Base-by-base conservation (phyloP, 2,888 invertebrate species). In the Fissipunctia ypsillon region DNA sequence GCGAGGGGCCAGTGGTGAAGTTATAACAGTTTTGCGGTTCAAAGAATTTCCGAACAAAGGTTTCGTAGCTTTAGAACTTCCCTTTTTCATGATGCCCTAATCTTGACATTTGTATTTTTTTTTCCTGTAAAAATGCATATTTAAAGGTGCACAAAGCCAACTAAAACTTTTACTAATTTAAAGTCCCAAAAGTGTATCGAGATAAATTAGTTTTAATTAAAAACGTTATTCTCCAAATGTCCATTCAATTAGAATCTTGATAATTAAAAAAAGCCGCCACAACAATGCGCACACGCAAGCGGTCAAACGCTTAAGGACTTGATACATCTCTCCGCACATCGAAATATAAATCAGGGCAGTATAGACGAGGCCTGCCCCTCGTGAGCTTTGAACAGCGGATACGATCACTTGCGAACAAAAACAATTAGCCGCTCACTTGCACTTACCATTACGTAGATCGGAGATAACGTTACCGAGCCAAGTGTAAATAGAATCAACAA, bases 341-440 rank as follows among this genome's bases (percentile, higher is more conserved):
- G 89, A 90, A 91, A 91, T 93, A 95, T 96, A 95, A 96, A 96
- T 96, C 95, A 95, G 95, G 84, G 92, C 94, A 93, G 54, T 91
- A 92, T 93, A 93, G 92, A 90, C 87, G 89, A 90, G 91, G 85
- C 88, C 89, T 86, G 90, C 93, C 91, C 91, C 89, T 91, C 88
- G 89, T 93, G 92, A 91, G 95, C 95, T 92, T 95, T 89, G 89
- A 88, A 86, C 91, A 89, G 85, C 90, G 92, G 93, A 94, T 94
- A 93, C 90, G 89, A 92, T 90, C 93, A 94, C 94, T 93, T 89
- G 89, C 85, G 80, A 89, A 89, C 86, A 88, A 94, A 94, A 95
- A 95, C 93, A 95, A 94, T 94, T 94, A 94, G 90, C 89, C 79
- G 87, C 89, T 90, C 91, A 91, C 89, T 90, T 89, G 92, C 92